Evolutionary conservation across 1,140 invertebrate genomes (phyloP).

Genomic region (Drosophila ananassae): DNA sequence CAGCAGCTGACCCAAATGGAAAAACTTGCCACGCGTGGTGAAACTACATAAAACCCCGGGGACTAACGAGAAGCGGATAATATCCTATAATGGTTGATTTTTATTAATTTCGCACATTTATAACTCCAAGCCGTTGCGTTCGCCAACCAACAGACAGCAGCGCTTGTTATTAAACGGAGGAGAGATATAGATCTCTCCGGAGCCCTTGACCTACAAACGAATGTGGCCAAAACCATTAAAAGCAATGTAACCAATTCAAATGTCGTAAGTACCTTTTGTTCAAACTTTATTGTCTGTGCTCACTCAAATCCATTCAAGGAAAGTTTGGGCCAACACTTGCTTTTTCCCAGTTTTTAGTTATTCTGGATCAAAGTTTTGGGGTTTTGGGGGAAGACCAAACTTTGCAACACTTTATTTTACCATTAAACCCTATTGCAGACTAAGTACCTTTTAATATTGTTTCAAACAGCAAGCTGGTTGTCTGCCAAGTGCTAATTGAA

Average conservation of each 20-base stretch:
- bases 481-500: conserved; percentile 8
- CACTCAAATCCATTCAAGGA: too few relatives aligned
- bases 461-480: background rate
- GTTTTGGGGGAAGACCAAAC: too few relatives aligned
- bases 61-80: conserved; percentile 22
- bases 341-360: background rate
- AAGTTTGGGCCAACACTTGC: too few relatives aligned
- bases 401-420: too few relatives aligned
- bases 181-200: background rate
- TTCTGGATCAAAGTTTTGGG: background rate
- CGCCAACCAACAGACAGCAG: background rate
- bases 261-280: background rate
- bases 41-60: conserved; percentile 50
- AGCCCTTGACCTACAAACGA: background rate
- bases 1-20: conserved; percentile 60
- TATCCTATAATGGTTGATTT: conserved; percentile 56
- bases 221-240: background rate
- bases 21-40: conserved; percentile 44
- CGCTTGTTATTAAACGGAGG: background rate
- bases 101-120: conserved; percentile 77
- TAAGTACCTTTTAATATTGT: too few relatives aligned
- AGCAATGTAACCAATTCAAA: too few relatives aligned
- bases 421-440: too few relatives aligned
- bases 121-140: conserved; percentile 62
- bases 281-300: background rate